Percentiles rank a stretch among this genome's conserved stretches.
Evolutionary conservation across 2,797 vertebrate species (phyloP).

Genomic region (Loris lydekkerianus): DNA sequence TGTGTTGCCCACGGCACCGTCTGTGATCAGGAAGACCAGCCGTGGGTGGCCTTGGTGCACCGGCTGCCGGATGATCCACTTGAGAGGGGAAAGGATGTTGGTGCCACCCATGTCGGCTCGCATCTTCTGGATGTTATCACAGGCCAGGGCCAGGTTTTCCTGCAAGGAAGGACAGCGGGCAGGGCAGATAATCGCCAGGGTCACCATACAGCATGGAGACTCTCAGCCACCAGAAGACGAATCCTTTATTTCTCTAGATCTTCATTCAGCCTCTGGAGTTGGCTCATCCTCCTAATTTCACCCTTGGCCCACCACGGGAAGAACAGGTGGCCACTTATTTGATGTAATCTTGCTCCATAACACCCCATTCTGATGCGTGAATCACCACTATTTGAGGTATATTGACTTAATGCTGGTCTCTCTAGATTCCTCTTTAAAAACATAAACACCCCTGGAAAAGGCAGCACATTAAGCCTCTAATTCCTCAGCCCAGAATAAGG

Average conservation of each 20-base stretch:
- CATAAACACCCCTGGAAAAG: neutral
- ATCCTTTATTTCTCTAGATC: neutral
- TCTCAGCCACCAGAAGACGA: too few relatives aligned
- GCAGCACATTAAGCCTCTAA: neutral
- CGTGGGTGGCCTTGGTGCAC: constrained; percentile 93
- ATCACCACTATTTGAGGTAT: neutral
- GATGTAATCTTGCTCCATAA: neutral
- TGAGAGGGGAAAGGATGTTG: constrained; percentile 93
- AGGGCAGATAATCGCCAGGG: neutral
- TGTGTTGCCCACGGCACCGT: constrained; percentile 91
- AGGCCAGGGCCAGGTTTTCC: constrained; percentile 93
- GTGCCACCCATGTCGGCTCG: constrained; percentile 95
- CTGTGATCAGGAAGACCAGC: constrained; percentile 94
- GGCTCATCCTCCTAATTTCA: neutral
- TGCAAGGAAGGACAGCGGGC: constrained; percentile 76
- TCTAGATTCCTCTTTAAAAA: constrained; percentile 24
- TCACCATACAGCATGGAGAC: fast-evolving
- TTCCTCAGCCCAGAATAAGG: neutral
- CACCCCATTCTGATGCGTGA: too few relatives aligned
- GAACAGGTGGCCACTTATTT: neutral
- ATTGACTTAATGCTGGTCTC: neutral
- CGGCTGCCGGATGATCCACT: constrained; percentile 95
- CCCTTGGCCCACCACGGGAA: neutral
- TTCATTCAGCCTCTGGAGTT: neutral
- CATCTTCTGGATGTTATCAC: constrained; percentile 92